Conservation (phyloP, 2,888 invertebrate genomes). For the Tenthredo amoena region DNA sequence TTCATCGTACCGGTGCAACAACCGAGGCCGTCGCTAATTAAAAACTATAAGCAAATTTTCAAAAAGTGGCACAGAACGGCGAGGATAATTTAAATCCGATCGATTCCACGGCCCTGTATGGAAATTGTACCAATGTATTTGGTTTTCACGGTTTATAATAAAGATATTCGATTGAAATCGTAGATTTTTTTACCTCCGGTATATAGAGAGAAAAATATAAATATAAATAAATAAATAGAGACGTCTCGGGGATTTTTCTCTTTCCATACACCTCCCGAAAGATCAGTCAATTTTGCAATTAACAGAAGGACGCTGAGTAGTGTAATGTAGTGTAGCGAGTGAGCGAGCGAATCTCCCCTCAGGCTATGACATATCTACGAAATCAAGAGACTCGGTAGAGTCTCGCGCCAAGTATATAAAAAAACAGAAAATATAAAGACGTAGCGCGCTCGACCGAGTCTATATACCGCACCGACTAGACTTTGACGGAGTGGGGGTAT, state of each 20-base stretch:
- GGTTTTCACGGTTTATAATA: not conserved
- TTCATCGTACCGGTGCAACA: not conserved
- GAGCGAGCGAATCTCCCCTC: not conserved
- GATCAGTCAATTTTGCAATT: slow-evolving; percentile 19
- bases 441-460: too few relatives aligned
- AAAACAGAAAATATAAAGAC: too few relatives aligned
- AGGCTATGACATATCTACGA: not conserved
- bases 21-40: not conserved
- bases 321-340: not conserved
- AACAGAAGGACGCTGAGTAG: slow-evolving; percentile 22
- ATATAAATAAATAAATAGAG: not conserved
- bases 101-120: not conserved
- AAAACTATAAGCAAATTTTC: not conserved
- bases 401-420: too few relatives aligned
- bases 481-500: too few relatives aligned
- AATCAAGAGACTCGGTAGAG: not conserved
- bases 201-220: not conserved
- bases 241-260: not conserved
- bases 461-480: too few relatives aligned
- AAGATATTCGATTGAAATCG: not conserved
- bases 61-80: not conserved
- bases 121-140: not conserved
- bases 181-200: not conserved
- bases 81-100: not conserved
- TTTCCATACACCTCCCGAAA: not conserved